These are phyloP conservation scores for Macropodus opercularis DNA, from an alignment of 2,797 vertebrate species.

Conservation along the genomic window DNA sequence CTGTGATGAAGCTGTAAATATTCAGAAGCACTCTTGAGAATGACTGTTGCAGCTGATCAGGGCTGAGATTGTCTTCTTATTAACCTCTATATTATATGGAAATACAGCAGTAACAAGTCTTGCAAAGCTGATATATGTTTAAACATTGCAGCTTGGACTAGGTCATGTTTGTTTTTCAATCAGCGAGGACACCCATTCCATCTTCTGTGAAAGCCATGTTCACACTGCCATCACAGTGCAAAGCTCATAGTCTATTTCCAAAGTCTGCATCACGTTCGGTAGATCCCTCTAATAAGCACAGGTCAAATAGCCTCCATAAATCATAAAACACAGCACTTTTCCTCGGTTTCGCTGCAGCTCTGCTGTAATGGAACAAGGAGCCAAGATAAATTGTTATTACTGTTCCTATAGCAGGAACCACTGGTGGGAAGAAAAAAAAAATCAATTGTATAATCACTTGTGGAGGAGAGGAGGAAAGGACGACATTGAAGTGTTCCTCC, in stretches of 20 bases:
- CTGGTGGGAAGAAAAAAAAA: conserved; percentile 61
- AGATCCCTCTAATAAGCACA: conserved; percentile 81
- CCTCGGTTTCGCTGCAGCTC: conserved; percentile 72
- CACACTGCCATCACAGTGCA: conserved; percentile 45
- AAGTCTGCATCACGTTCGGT: conserved; percentile 70
- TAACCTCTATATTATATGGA: conserved; percentile 26
- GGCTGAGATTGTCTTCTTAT: conserved; percentile 9
- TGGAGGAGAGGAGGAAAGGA: conserved; percentile 75
- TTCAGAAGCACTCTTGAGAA: conserved; percentile 8
- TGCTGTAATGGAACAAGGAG: conserved; percentile 81
- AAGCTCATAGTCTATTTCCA: conserved; percentile 69
- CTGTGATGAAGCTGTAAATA: conserved; percentile 6
- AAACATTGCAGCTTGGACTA: conserved; percentile 19
- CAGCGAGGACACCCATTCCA: conserved; percentile 53
- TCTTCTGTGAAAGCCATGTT: conserved; percentile 51
- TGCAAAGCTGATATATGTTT: conserved; percentile 29
- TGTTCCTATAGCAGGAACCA: conserved; percentile 73
- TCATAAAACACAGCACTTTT: conserved; percentile 79
- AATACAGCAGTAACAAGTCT: conserved; percentile 7
- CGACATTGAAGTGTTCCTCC: conserved; percentile 78
- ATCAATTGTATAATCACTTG: conserved; percentile 83
- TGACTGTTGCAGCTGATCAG: background rate
- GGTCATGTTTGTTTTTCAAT: conserved; percentile 67
- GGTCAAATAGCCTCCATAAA: conserved; percentile 83
- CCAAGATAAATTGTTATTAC: conserved; percentile 85